phyloP scores from a whole-genome alignment of 2,888 invertebrate species.

The Andrena bucephala region DNA sequence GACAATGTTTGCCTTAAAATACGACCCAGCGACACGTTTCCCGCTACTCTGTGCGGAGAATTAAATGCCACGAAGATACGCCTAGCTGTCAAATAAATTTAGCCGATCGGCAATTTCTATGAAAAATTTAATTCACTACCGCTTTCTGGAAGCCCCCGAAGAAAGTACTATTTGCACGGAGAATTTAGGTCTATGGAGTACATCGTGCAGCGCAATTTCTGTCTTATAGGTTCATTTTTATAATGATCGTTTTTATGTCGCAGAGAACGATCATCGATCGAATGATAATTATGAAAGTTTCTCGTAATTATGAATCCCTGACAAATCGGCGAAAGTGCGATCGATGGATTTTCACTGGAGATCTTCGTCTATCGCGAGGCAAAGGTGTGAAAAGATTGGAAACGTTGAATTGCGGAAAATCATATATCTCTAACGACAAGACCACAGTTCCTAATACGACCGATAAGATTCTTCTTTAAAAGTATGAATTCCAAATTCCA shows the following conservation, averaged over 20 bases:
- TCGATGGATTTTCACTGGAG: background rate
- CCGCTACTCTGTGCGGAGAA: background rate
- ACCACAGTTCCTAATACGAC: too few relatives aligned
- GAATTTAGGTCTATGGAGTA: background rate
- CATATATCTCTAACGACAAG: too few relatives aligned
- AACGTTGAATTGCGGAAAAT: too few relatives aligned
- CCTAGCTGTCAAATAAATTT: constrained; percentile 10
- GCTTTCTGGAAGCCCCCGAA: background rate
- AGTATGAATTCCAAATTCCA: background rate
- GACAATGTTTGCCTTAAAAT: background rate
- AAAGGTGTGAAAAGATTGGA: too few relatives aligned
- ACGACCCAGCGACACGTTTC: background rate
- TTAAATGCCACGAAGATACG: background rate
- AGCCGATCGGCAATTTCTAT: background rate
- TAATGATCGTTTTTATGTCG: background rate
- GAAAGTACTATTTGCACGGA: constrained; percentile 20
- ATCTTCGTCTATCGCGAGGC: too few relatives aligned
- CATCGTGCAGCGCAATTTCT: background rate
- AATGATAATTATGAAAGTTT: constrained; percentile 19
- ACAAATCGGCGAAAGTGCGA: constrained; percentile 52
- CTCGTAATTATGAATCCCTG: constrained; percentile 23
- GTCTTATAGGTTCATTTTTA: background rate
- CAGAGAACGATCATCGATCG: background rate
- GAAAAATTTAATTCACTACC: background rate
- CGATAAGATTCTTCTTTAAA: too few relatives aligned